These are phyloP conservation scores for Sebastes iracundus DNA, from an alignment of 2,797 vertebrate genomes.

Conservation along the genomic window DNA sequence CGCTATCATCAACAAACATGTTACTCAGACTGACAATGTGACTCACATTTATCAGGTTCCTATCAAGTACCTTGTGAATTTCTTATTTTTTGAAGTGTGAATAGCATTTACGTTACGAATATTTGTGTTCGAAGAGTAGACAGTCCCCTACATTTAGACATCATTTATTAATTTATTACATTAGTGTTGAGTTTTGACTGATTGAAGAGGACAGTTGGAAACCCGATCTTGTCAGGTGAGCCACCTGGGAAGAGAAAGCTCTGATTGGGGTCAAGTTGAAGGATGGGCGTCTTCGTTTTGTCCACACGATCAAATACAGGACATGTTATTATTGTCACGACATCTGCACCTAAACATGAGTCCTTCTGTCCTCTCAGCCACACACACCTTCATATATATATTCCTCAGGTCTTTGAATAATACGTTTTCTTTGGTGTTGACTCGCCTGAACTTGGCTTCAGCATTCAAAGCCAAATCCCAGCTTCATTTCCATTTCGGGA, in stretches of 20 bases:
- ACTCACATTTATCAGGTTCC: background rate
- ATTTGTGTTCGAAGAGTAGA: background rate
- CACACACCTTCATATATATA: background rate
- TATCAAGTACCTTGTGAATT: background rate
- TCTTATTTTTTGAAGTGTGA: background rate
- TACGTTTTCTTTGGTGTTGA: background rate
- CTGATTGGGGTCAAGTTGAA: slow-evolving; percentile 49
- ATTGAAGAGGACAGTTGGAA: slow-evolving; percentile 37
- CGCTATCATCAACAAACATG: background rate
- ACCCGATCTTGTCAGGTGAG: slow-evolving; percentile 72
- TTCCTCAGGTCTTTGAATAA: slow-evolving; percentile 9
- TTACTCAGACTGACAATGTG: background rate
- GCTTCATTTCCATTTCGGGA: slow-evolving; percentile 35
- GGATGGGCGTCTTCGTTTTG: slow-evolving; percentile 57
- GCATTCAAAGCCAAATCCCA: slow-evolving; percentile 31
- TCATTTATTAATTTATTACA: background rate
- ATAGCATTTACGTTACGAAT: background rate
- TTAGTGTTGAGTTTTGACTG: background rate
- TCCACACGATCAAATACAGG: slow-evolving; percentile 7
- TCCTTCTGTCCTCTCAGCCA: background rate
- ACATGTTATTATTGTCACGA: slow-evolving; percentile 29
- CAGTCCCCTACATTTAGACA: background rate
- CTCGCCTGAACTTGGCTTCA: slow-evolving; percentile 30
- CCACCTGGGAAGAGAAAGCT: slow-evolving; percentile 71
- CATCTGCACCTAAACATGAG: slow-evolving; percentile 8